Base-by-base conservation (phyloP, 2,888 invertebrate genomes). In the Polymixis flavicincta region DNA sequence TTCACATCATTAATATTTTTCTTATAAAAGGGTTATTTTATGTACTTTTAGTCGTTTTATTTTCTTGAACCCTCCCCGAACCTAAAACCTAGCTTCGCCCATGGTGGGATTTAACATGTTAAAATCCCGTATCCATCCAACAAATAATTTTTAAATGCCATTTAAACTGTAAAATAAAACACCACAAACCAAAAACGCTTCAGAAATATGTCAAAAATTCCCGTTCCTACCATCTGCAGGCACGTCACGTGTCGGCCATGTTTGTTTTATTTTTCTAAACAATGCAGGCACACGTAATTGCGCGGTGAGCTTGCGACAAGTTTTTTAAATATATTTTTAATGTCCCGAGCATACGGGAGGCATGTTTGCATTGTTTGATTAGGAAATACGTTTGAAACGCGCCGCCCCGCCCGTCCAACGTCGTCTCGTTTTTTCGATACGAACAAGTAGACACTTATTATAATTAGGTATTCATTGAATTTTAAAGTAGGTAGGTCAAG, bases 211-310 rank as follows among this genome's bases (percentile, higher is more conserved):
- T 70, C 65, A 64, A 82, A 78, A 80, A 82, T 74, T 32, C 69
- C 60, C 60, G 60, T 57, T 78, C 68, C 72, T 74, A 80, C 81
- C 74, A 76, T 86, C 74, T 45, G n/a, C 50, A 85, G 66, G 76
- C 84, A 57, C 42, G 82, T 83, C 85, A 86, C 84, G 85, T 86
- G 78, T 72, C 69, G 37, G 37, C 78, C 72, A 85, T 86, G 55
- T 74, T 80, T 86, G 80, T 79, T 86, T 82, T 82, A 82, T 81
- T 87, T 87, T 88, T 87, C 85, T 88, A 89, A 88, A 87, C 88
- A 89, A 86, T 83, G 88, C 82, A 68, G 70, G 70, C 63, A 63
- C 59, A 68, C 72, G 78, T 84, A 82, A 83, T 87, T 78, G 86
- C 80, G 82, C 78, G 76, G 78, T 71, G 76, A 83, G 88, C 76